Percentiles rank a stretch among this genome's conserved stretches.
phyloP scores from a whole-genome alignment of 2,888 invertebrate species.

The Cheilosia pagana region DNA sequence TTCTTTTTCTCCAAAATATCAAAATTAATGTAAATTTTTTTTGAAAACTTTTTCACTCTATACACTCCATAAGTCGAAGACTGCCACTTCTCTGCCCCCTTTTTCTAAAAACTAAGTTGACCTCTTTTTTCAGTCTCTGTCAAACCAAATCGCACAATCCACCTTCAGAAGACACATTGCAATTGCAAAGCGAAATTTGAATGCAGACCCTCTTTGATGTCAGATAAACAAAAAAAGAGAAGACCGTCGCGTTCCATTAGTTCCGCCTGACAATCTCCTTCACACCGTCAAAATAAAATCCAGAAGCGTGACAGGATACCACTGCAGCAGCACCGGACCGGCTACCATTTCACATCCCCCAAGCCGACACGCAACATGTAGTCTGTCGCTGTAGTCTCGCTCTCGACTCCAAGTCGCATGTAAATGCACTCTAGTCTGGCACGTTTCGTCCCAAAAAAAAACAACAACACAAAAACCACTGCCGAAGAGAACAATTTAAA shows the following conservation, averaged over 20 bases:
- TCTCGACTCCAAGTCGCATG: constrained; percentile 36
- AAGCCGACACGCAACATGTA: constrained; percentile 66
- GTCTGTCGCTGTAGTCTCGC: neutral
- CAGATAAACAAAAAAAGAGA: constrained; percentile 38
- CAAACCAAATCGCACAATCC: neutral
- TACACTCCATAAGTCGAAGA: too few relatives aligned
- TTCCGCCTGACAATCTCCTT: constrained; percentile 65
- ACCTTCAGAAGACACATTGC: neutral
- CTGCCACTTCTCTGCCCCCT: too few relatives aligned
- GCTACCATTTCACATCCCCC: constrained; percentile 58
- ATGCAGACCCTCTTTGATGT: constrained; percentile 38
- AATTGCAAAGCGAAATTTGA: constrained; percentile 15
- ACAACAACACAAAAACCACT: neutral
- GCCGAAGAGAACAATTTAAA: constrained; percentile 55
- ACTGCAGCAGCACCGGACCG: constrained; percentile 46
- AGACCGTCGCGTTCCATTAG: constrained; percentile 59
- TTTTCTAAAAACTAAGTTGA: too few relatives aligned
- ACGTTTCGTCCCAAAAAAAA: neutral
- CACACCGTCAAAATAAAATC: constrained; percentile 69
- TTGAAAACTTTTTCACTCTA: too few relatives aligned
- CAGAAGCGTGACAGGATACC: constrained; percentile 71
- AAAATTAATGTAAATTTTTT: too few relatives aligned
- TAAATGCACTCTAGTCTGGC: constrained; percentile 28
- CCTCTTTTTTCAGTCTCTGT: neutral
- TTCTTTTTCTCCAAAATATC: too few relatives aligned